These are phyloP conservation scores for Prochilodus magdalenae DNA, from an alignment of 2,113 vertebrate species.

Conservation along the genomic window DNA sequence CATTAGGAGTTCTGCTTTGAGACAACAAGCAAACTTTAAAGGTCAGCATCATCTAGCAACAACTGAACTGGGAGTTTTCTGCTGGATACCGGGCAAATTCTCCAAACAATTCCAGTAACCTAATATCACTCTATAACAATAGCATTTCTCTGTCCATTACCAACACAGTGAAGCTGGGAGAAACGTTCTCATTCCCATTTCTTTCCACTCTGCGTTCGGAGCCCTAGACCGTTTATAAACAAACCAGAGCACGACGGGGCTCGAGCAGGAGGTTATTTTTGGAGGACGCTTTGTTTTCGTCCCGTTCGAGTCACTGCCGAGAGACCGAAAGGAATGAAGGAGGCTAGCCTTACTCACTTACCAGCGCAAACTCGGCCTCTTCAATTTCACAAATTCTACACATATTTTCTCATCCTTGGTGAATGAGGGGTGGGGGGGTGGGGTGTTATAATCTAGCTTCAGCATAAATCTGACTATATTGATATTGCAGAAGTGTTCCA, in stretches of 20 bases:
- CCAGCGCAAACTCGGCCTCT: constrained; percentile 36
- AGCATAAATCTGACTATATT: constrained; percentile 64
- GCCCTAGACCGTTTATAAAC: constrained; percentile 60
- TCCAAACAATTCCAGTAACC: constrained; percentile 38
- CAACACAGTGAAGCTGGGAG: constrained; percentile 21
- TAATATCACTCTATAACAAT: constrained; percentile 43
- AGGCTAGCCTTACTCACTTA: constrained; percentile 49
- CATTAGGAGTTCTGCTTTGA: not conserved
- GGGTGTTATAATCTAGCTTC: constrained; percentile 40
- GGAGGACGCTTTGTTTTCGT: constrained; percentile 67
- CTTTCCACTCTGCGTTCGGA: constrained; percentile 32
- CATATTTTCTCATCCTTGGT: constrained; percentile 66
- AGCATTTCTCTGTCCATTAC: constrained; percentile 36
- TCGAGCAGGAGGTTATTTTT: constrained; percentile 70
- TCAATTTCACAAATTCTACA: constrained; percentile 64
- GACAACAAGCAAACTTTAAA: not conserved
- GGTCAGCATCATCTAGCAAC: not conserved
- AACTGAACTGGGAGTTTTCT: not conserved
- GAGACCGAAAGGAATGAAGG: constrained; percentile 67
- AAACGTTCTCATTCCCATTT: constrained; percentile 49
- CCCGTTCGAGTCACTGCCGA: constrained; percentile 57
- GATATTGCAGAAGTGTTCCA: constrained; percentile 59
- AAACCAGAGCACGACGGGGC: constrained; percentile 38
- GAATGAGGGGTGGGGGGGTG: constrained; percentile 53
- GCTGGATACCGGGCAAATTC: not conserved